Evolutionary conservation across 2,888 invertebrate genomes (phyloP), one percentile per base, ranked within the genome.

Genomic region (Drosophila suboccidentalis): DNA sequence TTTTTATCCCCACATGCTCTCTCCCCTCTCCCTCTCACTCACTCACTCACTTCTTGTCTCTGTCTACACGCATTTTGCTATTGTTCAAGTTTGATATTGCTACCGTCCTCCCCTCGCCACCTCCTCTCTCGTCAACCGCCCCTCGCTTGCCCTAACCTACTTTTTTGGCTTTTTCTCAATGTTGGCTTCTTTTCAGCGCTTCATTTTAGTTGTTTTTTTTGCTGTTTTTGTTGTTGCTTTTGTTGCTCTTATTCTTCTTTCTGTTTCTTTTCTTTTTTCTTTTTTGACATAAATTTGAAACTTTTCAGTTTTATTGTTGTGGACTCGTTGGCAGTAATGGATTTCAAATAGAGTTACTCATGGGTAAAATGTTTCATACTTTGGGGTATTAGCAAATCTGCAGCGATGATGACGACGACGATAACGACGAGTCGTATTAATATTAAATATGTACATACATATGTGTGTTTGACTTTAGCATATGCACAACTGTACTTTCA

Each of bases 321-420:
- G 71, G 82, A 87, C 89, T 86, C 85, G 86, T 86, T 84, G 87
- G 86, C 86, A 78, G 82, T 86, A 86, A 86, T 86, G 86, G 89
- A 86, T 86, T 86, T 89, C 86, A 80, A 86, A 86, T 89, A 85
- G 86, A 89, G 89, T 86, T 89, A 87, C 89, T 86, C 86, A 86
- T 87, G 86, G 89, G 87, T 89, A 87, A 86, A 89, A 86, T 86
- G 82, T 82, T 85, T 75, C 88, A 82, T 86, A 87, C 89, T 89
- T 89, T 87, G 80, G 86, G 89, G 89, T 85, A 86, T 86, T 86
- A 89, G 85, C 88, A 87, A 85, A 89, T 86, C 85, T 87, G 88
- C 79, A 62, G 71, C 69, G 63, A 71, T 65, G 84, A 50, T 46
- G 65, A 68, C 51, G 53, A 59, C 47, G 39, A 50, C 75, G 58